Percentiles rank a stretch among this genome's conserved stretches.
Evolutionary conservation across 2,113 vertebrate genomes (phyloP).

Genomic region (Vireo altiloquus): DNA sequence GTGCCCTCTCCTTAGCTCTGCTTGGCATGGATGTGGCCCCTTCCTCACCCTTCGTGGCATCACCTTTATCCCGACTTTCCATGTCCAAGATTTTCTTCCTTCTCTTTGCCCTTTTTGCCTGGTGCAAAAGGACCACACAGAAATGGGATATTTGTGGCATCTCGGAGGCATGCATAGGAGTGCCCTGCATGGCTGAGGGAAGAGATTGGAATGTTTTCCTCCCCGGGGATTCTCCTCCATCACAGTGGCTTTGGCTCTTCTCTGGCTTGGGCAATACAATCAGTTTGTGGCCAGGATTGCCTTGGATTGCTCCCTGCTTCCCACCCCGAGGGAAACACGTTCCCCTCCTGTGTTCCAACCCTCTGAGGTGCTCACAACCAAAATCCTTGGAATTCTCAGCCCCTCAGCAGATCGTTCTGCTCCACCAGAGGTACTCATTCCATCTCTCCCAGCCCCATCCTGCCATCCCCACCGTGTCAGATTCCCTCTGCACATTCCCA

Average conservation of each 20-base stretch:
- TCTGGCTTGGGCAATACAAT: background rate
- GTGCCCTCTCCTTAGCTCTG: background rate
- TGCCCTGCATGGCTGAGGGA: background rate
- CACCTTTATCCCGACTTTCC: background rate
- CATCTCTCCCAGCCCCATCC: background rate
- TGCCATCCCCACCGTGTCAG: fast-evolving
- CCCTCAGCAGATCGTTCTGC: background rate
- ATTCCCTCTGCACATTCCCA: background rate
- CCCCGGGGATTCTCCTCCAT: background rate
- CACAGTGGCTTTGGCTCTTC: fast-evolving
- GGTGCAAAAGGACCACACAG: fast-evolving
- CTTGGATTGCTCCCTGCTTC: background rate
- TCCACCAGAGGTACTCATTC: fast-evolving
- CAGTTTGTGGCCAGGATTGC: background rate
- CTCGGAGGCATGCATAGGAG: background rate
- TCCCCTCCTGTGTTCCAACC: fast-evolving
- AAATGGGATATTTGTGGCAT: background rate
- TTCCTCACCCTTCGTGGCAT: background rate
- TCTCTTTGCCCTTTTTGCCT: background rate
- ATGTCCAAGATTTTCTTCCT: background rate
- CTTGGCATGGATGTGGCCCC: fast-evolving
- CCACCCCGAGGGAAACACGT: fast-evolving
- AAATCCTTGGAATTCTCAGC: background rate
- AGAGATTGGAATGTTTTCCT: background rate
- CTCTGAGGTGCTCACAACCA: background rate